phyloP scores from a whole-genome alignment of 35 echinoderm and acorn worm species.

The Heliocidaris tuberculata region DNA sequence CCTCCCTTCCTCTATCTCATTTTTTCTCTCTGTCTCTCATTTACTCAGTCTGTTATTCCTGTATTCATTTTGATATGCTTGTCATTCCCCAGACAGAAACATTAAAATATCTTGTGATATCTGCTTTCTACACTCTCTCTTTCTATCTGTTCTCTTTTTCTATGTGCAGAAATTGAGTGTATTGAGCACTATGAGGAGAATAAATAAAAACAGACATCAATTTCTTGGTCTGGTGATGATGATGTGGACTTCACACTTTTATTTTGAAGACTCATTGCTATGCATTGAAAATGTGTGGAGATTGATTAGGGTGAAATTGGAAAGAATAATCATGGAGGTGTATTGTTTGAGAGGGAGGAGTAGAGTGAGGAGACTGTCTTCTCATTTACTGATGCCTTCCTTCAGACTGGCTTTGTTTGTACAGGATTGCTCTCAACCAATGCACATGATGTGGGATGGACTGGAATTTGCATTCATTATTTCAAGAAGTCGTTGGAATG shows the following conservation, averaged over 20 bases:
- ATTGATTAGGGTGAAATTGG: neutral
- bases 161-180: neutral
- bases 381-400: neutral
- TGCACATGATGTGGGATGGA: neutral
- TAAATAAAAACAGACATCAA: neutral
- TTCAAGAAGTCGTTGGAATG: neutral
- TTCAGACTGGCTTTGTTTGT: neutral
- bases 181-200: neutral
- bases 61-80: neutral
- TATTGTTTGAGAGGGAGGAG: neutral
- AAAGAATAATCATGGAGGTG: neutral
- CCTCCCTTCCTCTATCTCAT: neutral
- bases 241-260: neutral
- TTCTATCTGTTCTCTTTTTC: neutral
- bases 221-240: neutral
- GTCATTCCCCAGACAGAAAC: neutral
- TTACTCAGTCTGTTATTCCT: neutral
- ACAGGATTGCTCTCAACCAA: neutral
- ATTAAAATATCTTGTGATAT: neutral
- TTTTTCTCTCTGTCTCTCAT: neutral
- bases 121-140: neutral
- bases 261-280: neutral
- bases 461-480: slow-evolving; percentile 4
- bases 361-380: neutral
- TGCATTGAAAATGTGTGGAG: neutral